A percentile compares a stretch with the other conserved stretches of the same genome.
These are phyloP conservation scores for Chromoteleia sp. DNA, from an alignment of 2,888 invertebrate genomes.

Conservation along the genomic window DNA sequence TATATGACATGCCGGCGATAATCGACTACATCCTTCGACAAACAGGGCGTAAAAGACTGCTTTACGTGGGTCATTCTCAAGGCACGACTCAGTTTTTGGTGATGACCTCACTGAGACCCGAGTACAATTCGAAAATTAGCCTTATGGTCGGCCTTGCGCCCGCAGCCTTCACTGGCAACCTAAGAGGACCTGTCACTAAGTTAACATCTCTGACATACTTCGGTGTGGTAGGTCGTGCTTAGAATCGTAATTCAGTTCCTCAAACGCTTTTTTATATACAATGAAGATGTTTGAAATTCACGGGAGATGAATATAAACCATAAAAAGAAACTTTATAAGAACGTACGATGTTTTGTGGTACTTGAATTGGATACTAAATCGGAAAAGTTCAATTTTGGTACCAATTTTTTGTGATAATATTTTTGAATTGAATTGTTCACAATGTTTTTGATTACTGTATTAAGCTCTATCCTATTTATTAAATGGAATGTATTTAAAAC, in stretches of 20 bases:
- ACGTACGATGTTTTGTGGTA: neutral
- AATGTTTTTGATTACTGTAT: no score
- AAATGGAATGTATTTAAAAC: no score
- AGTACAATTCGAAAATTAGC: slow-evolving; percentile 80
- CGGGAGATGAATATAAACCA: neutral
- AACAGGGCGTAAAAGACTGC: slow-evolving; percentile 83
- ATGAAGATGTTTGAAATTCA: slow-evolving; percentile 23
- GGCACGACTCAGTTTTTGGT: slow-evolving; percentile 85
- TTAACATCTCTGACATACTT: slow-evolving; percentile 81
- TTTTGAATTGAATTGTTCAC: no score
- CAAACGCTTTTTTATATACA: neutral
- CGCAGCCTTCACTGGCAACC: slow-evolving; percentile 81
- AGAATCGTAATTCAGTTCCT: slow-evolving; percentile 46
- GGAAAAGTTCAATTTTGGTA: no score
- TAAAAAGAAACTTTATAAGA: neutral
- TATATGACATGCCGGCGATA: slow-evolving; percentile 86
- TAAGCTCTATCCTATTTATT: no score
- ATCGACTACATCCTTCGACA: slow-evolving; percentile 85
- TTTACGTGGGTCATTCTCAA: slow-evolving; percentile 87
- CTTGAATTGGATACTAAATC: no score
- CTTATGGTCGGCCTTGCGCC: slow-evolving; percentile 82
- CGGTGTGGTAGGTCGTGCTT: slow-evolving; percentile 80
- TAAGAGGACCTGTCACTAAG: slow-evolving; percentile 81
- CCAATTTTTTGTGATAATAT: no score
- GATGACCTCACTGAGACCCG: slow-evolving; percentile 80